Percentiles rank a stretch among this genome's conserved stretches.
These are phyloP conservation scores for Aphelocoma californica DNA, from an alignment of 2,797 vertebrate genomes.

Conservation along the genomic window DNA sequence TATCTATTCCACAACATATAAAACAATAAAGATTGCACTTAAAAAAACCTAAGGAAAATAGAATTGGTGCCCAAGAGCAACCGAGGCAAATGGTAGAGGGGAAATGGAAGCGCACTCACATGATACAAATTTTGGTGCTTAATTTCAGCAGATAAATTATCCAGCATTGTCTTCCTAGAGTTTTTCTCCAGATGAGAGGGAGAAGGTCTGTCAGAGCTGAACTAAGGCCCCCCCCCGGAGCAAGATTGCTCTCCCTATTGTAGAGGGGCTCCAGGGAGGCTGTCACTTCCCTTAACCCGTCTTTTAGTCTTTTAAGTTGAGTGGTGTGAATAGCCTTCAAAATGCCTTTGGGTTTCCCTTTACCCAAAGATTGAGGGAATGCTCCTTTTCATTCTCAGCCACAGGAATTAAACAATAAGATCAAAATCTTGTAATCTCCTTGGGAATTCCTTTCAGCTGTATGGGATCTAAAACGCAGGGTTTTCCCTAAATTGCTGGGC, in stretches of 20 bases:
- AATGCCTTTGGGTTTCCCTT: conserved; percentile 53
- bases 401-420: conserved; percentile 61
- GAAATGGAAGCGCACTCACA: not conserved
- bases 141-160: not conserved
- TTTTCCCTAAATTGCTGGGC: conserved; percentile 16
- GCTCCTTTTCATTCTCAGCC: conserved; percentile 38
- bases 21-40: not conserved
- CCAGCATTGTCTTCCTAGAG: accelerated
- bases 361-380: conserved; percentile 36
- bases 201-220: not conserved
- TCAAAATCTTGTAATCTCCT: conserved; percentile 58
- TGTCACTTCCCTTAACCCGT: not conserved
- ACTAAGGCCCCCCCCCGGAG: not conserved
- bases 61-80: not conserved
- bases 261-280: not conserved
- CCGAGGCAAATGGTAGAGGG: not conserved
- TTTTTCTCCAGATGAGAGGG: not conserved
- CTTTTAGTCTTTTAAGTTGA: conserved; percentile 12
- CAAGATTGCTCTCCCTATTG: not conserved
- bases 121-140: not conserved
- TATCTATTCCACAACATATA: not conserved
- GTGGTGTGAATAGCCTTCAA: conserved; percentile 48
- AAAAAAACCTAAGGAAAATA: not conserved
- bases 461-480: conserved; percentile 12
- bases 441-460: conserved; percentile 46